Evolutionary conservation across 2,888 invertebrate genomes (phyloP).

Genomic region (Adineta ricciae): DNA sequence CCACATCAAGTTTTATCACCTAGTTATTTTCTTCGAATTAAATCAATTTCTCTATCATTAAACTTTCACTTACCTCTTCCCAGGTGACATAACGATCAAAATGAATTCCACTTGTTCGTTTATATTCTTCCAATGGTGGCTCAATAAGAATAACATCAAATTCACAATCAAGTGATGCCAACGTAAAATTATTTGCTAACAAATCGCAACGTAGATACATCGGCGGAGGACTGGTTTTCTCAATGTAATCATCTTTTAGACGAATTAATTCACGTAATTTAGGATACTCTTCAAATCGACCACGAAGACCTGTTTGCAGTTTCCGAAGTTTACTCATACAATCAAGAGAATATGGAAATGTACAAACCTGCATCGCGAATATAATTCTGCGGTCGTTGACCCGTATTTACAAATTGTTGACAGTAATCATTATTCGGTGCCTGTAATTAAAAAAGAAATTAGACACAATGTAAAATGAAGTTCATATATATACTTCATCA

Average conservation of each 20-base stretch:
- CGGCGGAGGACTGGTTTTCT: slow-evolving; percentile 82
- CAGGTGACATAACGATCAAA: slow-evolving; percentile 79
- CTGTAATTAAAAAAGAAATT: neutral
- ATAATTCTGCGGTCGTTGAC: slow-evolving; percentile 91
- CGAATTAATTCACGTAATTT: slow-evolving; percentile 84
- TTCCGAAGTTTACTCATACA: too few relatives aligned
- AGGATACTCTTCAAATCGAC: slow-evolving; percentile 93
- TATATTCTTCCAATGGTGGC: slow-evolving; percentile 82
- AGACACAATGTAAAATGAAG: too few relatives aligned
- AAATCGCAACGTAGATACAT: slow-evolving; percentile 20
- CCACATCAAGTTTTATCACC: slow-evolving; percentile 65
- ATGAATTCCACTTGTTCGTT: slow-evolving; percentile 67
- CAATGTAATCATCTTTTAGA: slow-evolving; percentile 79
- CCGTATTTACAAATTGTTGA: slow-evolving; percentile 94
- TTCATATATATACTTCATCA: neutral
- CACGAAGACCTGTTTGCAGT: slow-evolving; percentile 59
- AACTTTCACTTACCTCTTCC: slow-evolving; percentile 74
- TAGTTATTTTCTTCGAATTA: too few relatives aligned
- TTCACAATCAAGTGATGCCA: slow-evolving; percentile 54
- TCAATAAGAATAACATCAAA: slow-evolving; percentile 92
- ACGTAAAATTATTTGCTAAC: slow-evolving; percentile 59
- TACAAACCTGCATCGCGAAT: slow-evolving; percentile 71
- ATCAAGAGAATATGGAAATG: neutral
- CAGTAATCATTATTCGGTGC: slow-evolving; percentile 73
- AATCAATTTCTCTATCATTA: too few relatives aligned